Percentiles rank a stretch among this genome's conserved stretches.
Conservation (phyloP, 1,140 invertebrate species). For the Dendroctonus ponderosae region DNA sequence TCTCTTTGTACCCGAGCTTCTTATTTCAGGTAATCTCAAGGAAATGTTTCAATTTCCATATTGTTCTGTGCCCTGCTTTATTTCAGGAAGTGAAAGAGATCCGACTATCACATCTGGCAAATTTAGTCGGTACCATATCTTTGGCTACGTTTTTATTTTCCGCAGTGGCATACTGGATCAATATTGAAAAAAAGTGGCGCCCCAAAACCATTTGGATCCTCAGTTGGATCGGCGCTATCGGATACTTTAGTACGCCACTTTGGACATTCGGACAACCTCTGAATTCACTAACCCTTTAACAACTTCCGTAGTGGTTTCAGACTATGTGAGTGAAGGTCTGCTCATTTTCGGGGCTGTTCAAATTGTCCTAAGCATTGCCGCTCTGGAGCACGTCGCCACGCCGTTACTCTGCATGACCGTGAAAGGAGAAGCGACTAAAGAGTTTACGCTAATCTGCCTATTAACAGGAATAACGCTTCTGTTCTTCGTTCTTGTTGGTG, state of each 20-base stretch:
- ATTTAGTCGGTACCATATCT: slow-evolving; percentile 37
- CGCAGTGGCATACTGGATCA: slow-evolving; percentile 36
- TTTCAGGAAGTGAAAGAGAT: slow-evolving; percentile 26
- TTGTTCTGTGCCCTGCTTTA: not conserved
- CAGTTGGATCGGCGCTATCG: slow-evolving; percentile 41
- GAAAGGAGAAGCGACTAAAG: slow-evolving; percentile 40
- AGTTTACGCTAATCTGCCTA: slow-evolving; percentile 34
- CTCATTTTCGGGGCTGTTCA: slow-evolving; percentile 42
- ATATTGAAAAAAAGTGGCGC: slow-evolving; percentile 38
- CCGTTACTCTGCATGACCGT: slow-evolving; percentile 38
- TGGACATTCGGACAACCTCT: not conserved
- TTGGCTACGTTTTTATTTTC: slow-evolving; percentile 35
- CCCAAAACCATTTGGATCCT: slow-evolving; percentile 38
- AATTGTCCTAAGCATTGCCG: slow-evolving; percentile 41
- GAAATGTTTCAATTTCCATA: not conserved
- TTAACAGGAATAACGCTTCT: slow-evolving; percentile 35
- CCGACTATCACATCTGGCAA: slow-evolving; percentile 17
- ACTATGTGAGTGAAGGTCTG: slow-evolving; percentile 34
- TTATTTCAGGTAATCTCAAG: slow-evolving; percentile 36
- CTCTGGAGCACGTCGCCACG: slow-evolving; percentile 39
- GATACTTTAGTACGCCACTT: slow-evolving; percentile 41
- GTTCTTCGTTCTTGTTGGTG: slow-evolving; percentile 38
- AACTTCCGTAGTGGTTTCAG: slow-evolving; percentile 37
- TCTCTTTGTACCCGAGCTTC: slow-evolving; percentile 41
- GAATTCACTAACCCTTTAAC: not conserved